Percentiles rank a stretch among this genome's conserved stretches.
phyloP scores from a whole-genome alignment of 2,888 invertebrate genomes.

The Bhutanitis thaidina region DNA sequence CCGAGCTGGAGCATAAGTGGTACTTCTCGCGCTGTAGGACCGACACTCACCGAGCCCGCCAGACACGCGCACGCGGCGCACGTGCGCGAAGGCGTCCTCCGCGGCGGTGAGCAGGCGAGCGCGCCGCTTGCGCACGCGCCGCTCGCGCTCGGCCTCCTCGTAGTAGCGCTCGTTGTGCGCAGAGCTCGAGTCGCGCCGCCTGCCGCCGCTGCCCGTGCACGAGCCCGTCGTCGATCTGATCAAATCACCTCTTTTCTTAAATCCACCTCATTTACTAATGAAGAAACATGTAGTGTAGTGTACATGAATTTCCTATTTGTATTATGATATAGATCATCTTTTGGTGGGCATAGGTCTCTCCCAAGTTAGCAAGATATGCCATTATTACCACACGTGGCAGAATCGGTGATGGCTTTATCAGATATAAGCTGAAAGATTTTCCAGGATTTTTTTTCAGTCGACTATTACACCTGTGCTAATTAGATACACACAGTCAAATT shows the following conservation, averaged over 20 bases:
- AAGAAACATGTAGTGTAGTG: too few species aligned
- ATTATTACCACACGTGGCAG: not conserved
- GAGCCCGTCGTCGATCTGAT: slow-evolving; percentile 49
- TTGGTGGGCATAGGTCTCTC: not conserved
- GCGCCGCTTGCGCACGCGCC: slow-evolving; percentile 93
- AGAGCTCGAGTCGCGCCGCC: slow-evolving; percentile 92
- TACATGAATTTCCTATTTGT: too few species aligned
- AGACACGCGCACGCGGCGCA: slow-evolving; percentile 85
- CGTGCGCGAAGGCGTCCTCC: slow-evolving; percentile 99
- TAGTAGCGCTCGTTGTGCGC: slow-evolving; percentile 98
- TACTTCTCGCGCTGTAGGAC: not conserved
- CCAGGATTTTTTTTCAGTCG: too few species aligned
- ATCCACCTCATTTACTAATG: too few species aligned
- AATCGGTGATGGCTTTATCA: too few species aligned
- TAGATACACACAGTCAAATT: too few species aligned
- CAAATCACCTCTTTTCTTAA: too few species aligned
- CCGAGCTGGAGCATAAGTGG: not conserved
- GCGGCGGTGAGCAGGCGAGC: slow-evolving; percentile 95
- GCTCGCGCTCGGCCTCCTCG: slow-evolving; percentile 98
- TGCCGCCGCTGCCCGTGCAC: slow-evolving; percentile 83
- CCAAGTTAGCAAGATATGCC: too few species aligned
- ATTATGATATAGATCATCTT: too few species aligned
- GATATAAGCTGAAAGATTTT: too few species aligned
- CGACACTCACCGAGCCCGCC: slow-evolving; percentile 47
- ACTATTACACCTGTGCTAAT: too few species aligned